A percentile compares a stretch with the other conserved stretches of the same genome.
phyloP scores from a whole-genome alignment of 1,140 invertebrate genomes.

The Cheumatopsyche charites region DNA sequence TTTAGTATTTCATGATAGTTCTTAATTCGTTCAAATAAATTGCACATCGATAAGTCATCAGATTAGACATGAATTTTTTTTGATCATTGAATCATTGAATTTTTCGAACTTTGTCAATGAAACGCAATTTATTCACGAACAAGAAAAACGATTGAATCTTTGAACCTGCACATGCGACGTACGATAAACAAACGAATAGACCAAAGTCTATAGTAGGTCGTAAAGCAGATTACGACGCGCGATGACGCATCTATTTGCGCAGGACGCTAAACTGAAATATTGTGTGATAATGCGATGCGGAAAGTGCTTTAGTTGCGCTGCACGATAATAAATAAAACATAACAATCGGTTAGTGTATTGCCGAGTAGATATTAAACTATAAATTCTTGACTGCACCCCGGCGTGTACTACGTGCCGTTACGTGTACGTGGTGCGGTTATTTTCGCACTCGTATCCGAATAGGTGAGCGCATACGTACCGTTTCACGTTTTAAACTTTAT shows the following conservation, averaged over 20 bases:
- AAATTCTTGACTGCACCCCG: constrained; percentile 34
- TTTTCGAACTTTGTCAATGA: too few relatives aligned
- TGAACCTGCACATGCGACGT: too few relatives aligned
- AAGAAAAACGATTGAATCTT: too few relatives aligned
- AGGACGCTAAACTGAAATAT: constrained; percentile 45
- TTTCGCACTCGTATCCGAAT: constrained; percentile 27
- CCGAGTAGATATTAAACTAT: constrained; percentile 41
- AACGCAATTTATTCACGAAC: too few relatives aligned
- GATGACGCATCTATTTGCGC: constrained; percentile 48
- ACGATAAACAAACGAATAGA: background rate
- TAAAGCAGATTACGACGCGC: constrained; percentile 45
- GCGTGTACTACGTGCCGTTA: background rate
- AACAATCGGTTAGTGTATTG: constrained; percentile 48
- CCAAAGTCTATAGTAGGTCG: constrained; percentile 37
- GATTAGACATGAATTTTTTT: too few relatives aligned
- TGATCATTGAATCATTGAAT: too few relatives aligned
- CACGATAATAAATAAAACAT: constrained; percentile 48
- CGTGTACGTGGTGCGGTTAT: constrained; percentile 31
- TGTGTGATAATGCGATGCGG: constrained; percentile 48
- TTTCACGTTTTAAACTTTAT: constrained; percentile 6
- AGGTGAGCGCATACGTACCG: background rate
- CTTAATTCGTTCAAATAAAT: too few relatives aligned
- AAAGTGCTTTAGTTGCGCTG: constrained; percentile 42
- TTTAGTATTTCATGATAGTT: too few relatives aligned
- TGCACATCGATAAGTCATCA: too few relatives aligned